Evolutionary conservation across 2,113 vertebrate species (phyloP).

Genomic region (Gracilinanus agilis): DNA sequence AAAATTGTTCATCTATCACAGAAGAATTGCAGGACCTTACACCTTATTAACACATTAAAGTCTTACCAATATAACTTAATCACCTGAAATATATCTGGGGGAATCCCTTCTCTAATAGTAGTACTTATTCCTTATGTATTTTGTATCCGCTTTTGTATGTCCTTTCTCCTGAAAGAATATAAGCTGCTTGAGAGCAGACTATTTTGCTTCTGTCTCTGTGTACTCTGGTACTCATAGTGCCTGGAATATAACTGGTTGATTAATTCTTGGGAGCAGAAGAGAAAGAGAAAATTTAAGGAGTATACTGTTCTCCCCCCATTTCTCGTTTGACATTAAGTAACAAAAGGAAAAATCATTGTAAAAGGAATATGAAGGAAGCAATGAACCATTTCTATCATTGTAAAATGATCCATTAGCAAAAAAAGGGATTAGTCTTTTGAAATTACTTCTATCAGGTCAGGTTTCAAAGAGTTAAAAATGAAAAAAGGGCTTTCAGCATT

Average conservation of each 20-base stretch:
- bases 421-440: constrained; percentile 58
- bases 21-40: no score
- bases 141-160: neutral
- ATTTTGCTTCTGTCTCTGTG: neutral
- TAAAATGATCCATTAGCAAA: constrained; percentile 38
- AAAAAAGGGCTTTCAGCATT: constrained; percentile 71
- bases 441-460: constrained; percentile 59
- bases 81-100: neutral
- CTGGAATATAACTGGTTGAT: neutral
- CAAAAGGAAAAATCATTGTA: constrained; percentile 23
- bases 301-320: neutral
- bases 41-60: no score
- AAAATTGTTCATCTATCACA: no score
- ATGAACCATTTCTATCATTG: constrained; percentile 57
- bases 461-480: constrained; percentile 69
- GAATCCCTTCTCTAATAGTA: neutral
- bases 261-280: neutral
- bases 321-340: neutral
- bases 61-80: neutral
- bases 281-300: neutral
- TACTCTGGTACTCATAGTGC: neutral
- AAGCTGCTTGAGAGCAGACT: neutral
- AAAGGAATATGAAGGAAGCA: constrained; percentile 9
- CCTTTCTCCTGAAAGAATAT: neutral
- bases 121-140: neutral